Evolutionary conservation across 2,113 vertebrate genomes (phyloP), one percentile per base, ranked within the genome.

Genomic region (Triplophysa rosa): DNA sequence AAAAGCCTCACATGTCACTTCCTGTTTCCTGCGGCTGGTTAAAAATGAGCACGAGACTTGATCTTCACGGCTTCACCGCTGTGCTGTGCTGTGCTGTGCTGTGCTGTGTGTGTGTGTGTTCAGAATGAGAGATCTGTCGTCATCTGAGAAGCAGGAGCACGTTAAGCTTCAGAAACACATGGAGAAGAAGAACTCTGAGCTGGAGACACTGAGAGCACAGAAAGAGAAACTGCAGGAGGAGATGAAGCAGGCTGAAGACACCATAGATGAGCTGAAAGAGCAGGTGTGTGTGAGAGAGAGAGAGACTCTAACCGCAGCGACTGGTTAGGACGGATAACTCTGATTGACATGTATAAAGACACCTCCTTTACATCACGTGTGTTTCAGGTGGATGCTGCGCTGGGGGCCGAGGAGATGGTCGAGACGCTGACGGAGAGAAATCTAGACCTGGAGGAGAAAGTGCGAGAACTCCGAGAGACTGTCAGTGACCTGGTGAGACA

Each of bases 341-440:
- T 33, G 33, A 33, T 37, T 3, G 0, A 37, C 33, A 37, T 37
- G 33, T 7, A 8, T 37, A 6, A 6, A 1, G 33, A 37, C 7
- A 37, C 5, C 42, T n/a, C 5, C 42, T 45, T 45, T 12, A 11
- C 33, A 45, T 11, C 42, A 45, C 23, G 42, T 11, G 9, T 45
- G 11, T 14, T 33, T 8, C 88, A 99, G 97, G 98, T 99, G 87
- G 98, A 99, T 1, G 96, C 96, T 9, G 95, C 97, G 0, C 78
- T 99, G 86, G 98, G 98, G 1, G 96, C 98, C 0, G 97, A 99
- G 84, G 98, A 98, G 90, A 99, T 99, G 98, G 97, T 99, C 87
- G 98, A 99, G 90, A 99, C 93, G 0, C 92, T 99, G 85, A 96
- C 98, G 0, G 98, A 97, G 86, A 94, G 98, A 74, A 99, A 97